Base-by-base conservation (phyloP, 1,140 invertebrate species). In the Cotesia typhae region DNA sequence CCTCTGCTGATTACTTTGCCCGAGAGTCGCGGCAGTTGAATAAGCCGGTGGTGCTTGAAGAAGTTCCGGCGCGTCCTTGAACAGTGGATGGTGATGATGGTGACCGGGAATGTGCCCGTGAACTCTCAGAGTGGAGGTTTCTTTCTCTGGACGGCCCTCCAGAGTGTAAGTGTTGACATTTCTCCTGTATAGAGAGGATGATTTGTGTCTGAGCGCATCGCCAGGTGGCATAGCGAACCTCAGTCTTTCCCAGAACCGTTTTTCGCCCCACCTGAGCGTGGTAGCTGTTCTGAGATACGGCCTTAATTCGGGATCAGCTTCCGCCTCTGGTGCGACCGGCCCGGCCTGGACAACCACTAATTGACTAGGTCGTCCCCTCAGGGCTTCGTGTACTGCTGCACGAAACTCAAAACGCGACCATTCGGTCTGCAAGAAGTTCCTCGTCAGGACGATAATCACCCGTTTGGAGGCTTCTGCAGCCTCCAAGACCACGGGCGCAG, bases 171-270 rank as follows among this genome's bases (percentile, higher is more conserved):
- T 93, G 80, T 93, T 94, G 75, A 94, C 92, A 83, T 93, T 93
- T 38, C 91, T 89, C 72, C 92, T 88, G 85, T 92, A 92, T 69
- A 91, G 88, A 7, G 88, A 88, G 72, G 88, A 75, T 52, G 86
- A 76, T 76, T 88, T 80, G 74, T 72, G 86, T 76, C 87, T 85
- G 72, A 86, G 84, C 69, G 79, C 84, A 78, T 82, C 85, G 70
- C 57, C 86, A 83, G 88, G 82, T 80, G 96, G 95, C 91, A 98
- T 93, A 74, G 94, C 93, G 86, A 95, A 97, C 74, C 93, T 90
- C 47, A 98, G 87, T 79, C 95, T 92, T 82, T 97, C 94, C 95
- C 95, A 97, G 86, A 98, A 98, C 79, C 93, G 89, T 77, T 93
- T 94, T 80, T 97, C 94, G 74, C 93, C 94, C 94, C 94, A 96